phyloP scores from a whole-genome alignment of 2,113 vertebrate genomes.

The Anser cygnoides region DNA sequence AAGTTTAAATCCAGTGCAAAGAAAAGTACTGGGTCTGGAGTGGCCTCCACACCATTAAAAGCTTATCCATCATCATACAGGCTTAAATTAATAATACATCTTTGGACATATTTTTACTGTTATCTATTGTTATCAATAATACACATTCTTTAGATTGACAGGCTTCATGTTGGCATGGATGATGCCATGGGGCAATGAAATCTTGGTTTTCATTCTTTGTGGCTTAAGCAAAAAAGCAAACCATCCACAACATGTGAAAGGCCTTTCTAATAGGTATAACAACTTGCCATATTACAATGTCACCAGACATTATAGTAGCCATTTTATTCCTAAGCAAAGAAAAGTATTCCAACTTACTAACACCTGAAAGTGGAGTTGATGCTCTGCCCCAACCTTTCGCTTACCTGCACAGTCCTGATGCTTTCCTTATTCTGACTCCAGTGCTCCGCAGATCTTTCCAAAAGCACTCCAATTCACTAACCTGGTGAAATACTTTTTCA shows the following conservation, averaged over 20 bases:
- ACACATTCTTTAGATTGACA: not conserved
- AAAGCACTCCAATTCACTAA: not conserved
- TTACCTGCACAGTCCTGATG: not conserved
- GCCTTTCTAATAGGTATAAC: not conserved
- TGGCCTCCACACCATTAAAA: not conserved
- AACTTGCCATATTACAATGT: not conserved
- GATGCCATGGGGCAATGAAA: not conserved
- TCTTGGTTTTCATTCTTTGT: not conserved
- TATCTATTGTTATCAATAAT: not conserved
- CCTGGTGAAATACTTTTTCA: not conserved
- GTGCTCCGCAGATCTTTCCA: not conserved
- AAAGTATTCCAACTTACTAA: not conserved
- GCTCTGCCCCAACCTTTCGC: not conserved
- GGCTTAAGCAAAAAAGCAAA: not conserved
- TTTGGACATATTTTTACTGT: not conserved
- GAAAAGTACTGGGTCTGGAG: not conserved
- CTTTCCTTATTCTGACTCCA: not conserved
- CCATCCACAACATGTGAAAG: not conserved
- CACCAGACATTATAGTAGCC: not conserved
- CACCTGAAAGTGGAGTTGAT: not conserved
- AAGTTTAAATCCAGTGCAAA: not conserved
- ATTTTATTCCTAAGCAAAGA: not conserved
- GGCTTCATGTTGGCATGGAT: not conserved
- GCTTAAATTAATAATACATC: not conserved
- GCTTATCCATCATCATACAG: not conserved